Evolutionary conservation across 2,888 invertebrate species (phyloP).

Genomic region (Trachelus stipa): DNA sequence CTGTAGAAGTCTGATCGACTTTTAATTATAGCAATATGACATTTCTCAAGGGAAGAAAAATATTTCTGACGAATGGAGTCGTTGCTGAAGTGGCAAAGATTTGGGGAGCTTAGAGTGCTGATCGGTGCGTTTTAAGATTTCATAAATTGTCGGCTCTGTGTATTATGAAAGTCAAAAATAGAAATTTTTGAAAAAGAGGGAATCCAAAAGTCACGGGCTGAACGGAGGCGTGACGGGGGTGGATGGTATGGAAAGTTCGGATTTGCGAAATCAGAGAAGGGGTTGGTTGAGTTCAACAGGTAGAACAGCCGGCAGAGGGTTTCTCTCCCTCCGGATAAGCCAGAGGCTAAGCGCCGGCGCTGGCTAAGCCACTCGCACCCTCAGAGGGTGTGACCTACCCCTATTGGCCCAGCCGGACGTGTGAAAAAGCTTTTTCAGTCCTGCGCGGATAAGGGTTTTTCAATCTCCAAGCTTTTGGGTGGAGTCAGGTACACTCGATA

Average conservation of each 20-base stretch:
- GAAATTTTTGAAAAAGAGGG: not conserved
- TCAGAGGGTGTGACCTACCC: conserved; percentile 63
- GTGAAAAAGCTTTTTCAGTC: conserved; percentile 51
- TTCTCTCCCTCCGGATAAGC: conserved; percentile 61
- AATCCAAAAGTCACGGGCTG: not conserved
- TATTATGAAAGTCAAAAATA: not conserved
- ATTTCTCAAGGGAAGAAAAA: not conserved
- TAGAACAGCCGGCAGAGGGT: conserved; percentile 41
- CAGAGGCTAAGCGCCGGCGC: conserved; percentile 65
- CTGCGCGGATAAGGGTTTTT: conserved; percentile 51
- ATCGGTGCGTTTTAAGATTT: not conserved
- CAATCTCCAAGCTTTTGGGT: not conserved
- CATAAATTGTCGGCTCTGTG: not conserved
- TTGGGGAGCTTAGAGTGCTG: not conserved
- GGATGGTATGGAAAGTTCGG: conserved; percentile 42
- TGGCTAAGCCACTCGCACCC: conserved; percentile 63
- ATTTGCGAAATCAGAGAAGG: conserved; percentile 64
- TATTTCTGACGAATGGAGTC: not conserved
- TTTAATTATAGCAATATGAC: conserved; percentile 57
- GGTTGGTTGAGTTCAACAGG: conserved; percentile 66
- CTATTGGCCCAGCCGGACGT: conserved; percentile 59
- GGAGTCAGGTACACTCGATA: conserved; percentile 7
- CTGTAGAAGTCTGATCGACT: conserved; percentile 51
- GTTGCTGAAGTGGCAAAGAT: not conserved
- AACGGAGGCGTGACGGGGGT: conserved; percentile 54